Conservation (phyloP, 1,140 invertebrate species). For the Aethina tumida region DNA sequence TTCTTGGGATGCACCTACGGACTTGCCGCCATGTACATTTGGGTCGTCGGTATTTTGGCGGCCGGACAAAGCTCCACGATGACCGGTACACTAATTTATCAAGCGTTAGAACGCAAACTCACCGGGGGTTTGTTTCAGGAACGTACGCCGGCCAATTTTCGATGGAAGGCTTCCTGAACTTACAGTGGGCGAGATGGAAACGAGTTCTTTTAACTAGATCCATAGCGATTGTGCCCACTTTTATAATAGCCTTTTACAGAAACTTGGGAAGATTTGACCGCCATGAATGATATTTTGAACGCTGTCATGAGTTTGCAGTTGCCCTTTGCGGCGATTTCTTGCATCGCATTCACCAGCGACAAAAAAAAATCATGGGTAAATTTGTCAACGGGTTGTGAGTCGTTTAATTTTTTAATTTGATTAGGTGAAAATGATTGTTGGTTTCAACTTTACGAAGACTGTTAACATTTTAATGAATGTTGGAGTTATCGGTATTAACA, state of each 20-base stretch:
- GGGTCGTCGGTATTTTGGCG: slow-evolving; percentile 83
- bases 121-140: slow-evolving; percentile 18
- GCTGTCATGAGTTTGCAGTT: slow-evolving; percentile 80
- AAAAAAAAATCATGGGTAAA: slow-evolving; percentile 68
- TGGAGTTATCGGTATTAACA: slow-evolving; percentile 70
- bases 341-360: slow-evolving; percentile 80
- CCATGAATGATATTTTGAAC: slow-evolving; percentile 86
- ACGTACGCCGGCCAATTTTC: slow-evolving; percentile 69
- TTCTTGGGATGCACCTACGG: slow-evolving; percentile 81
- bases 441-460: too few relatives aligned
- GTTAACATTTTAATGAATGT: slow-evolving; percentile 58
- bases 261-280: slow-evolving; percentile 66
- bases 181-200: slow-evolving; percentile 83
- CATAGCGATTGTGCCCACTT: slow-evolving; percentile 82
- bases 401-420: background rate
- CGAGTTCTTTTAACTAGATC: slow-evolving; percentile 76
- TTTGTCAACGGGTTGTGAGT: slow-evolving; percentile 66
- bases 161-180: slow-evolving; percentile 82
- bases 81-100: slow-evolving; percentile 45
- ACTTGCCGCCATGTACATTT: slow-evolving; percentile 72
- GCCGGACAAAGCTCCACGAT: slow-evolving; percentile 87
- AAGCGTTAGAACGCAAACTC: background rate
- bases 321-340: slow-evolving; percentile 76
- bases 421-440: slow-evolving; percentile 1
- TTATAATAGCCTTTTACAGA: slow-evolving; percentile 65